Percentiles rank a stretch among this genome's conserved stretches.
phyloP scores from a whole-genome alignment of 2,113 vertebrate genomes.

The Coracopsis vasa region DNA sequence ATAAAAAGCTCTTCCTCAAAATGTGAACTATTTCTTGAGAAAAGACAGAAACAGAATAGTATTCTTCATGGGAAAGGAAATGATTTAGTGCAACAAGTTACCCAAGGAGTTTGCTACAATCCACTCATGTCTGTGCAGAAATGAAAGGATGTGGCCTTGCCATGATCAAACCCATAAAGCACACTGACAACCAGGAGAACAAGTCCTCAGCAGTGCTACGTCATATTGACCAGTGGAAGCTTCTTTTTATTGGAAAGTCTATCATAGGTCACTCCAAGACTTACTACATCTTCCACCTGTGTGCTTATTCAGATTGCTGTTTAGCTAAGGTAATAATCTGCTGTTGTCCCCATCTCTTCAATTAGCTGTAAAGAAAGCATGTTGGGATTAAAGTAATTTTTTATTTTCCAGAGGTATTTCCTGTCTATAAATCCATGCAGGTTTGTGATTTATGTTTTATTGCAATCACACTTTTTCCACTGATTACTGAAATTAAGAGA shows the following conservation, averaged over 20 bases:
- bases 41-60: background rate
- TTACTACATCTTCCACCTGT: background rate
- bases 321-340: background rate
- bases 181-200: background rate
- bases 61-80: background rate
- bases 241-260: background rate
- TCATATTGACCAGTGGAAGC: background rate
- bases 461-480: rapidly evolving
- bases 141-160: background rate
- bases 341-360: background rate
- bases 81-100: background rate
- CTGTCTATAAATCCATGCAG: background rate
- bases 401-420: background rate
- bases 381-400: background rate
- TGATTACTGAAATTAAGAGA: rapidly evolving
- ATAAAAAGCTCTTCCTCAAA: slow-evolving; percentile 57
- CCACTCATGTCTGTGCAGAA: background rate
- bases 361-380: background rate
- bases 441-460: background rate
- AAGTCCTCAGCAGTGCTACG: background rate
- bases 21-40: slow-evolving; percentile 19
- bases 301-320: background rate
- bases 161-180: background rate
- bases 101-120: background rate
- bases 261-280: background rate